These are phyloP conservation scores for Junonia oenone DNA, from an alignment of 2,888 invertebrate species.

Conservation along the genomic window DNA sequence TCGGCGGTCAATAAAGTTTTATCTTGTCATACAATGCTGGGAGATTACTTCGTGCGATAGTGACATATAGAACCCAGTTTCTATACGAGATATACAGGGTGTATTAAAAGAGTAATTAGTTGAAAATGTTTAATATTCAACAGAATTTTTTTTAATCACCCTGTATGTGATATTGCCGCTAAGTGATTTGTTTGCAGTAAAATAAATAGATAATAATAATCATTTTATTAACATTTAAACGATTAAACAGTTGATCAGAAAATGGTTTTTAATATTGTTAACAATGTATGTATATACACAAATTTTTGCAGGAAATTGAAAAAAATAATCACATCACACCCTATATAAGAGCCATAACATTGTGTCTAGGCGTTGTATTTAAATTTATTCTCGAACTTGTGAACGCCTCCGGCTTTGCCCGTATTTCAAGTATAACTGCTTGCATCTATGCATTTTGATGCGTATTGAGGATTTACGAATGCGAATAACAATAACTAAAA, in stretches of 20 bases:
- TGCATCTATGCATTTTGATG: conserved; percentile 24
- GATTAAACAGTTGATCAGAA: too few species aligned
- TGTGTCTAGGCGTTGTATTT: conserved; percentile 22
- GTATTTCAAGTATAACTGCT: conserved; percentile 25
- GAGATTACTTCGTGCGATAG: conserved; percentile 18
- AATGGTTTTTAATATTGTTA: too few species aligned
- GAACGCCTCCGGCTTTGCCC: conserved; percentile 24
- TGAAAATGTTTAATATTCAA: background rate
- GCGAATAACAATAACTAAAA: conserved; percentile 5
- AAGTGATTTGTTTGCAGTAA: too few species aligned
- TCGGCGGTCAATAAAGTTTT: conserved; percentile 25
- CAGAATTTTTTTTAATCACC: background rate
- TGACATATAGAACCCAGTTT: conserved; percentile 8
- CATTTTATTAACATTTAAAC: too few species aligned
- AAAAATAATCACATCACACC: background rate
- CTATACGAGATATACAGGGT: conserved; percentile 3
- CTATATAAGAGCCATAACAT: conserved; percentile 10
- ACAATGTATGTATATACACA: too few species aligned
- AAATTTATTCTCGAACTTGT: conserved; percentile 27
- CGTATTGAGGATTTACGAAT: conserved; percentile 11
- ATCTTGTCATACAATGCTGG: conserved; percentile 22
- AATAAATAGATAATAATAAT: too few species aligned
- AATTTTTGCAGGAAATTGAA: background rate
- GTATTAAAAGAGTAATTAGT: background rate
- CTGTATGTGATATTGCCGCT: too few species aligned